phyloP scores from a whole-genome alignment of 2,888 invertebrate species.

The Amphipoea lucens region DNA sequence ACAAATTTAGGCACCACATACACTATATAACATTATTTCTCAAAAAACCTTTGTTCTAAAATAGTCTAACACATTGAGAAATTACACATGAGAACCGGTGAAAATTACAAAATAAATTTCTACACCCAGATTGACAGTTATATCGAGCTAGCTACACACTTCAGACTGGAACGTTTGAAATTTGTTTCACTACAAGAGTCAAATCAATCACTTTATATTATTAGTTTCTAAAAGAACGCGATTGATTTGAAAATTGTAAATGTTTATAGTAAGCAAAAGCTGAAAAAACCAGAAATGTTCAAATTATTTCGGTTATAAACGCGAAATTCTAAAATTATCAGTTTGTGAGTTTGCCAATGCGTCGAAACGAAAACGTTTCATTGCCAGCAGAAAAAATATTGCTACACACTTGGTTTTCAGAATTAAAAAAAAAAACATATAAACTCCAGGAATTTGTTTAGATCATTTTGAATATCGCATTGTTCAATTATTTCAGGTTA shows the following conservation, averaged over 20 bases:
- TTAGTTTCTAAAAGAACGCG: slow-evolving; percentile 62
- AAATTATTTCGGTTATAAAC: slow-evolving; percentile 85
- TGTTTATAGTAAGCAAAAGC: slow-evolving; percentile 67
- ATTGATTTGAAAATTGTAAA: slow-evolving; percentile 76
- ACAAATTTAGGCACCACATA: slow-evolving; percentile 88
- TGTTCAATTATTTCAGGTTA: background rate
- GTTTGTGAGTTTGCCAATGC: slow-evolving; percentile 80
- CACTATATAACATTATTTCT: slow-evolving; percentile 89
- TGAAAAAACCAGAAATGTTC: slow-evolving; percentile 73
- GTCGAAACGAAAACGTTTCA: slow-evolving; percentile 73
- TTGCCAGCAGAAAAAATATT: slow-evolving; percentile 70
- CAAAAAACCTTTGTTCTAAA: slow-evolving; percentile 82
- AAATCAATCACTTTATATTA: slow-evolving; percentile 84
- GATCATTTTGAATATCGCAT: background rate
- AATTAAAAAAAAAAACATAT: background rate
- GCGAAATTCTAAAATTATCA: slow-evolving; percentile 80
- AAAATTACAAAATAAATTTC: slow-evolving; percentile 90
- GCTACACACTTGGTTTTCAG: background rate
- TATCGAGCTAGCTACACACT: slow-evolving; percentile 90
- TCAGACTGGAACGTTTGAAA: slow-evolving; percentile 90
- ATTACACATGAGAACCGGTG: slow-evolving; percentile 89
- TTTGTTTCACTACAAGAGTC: slow-evolving; percentile 89
- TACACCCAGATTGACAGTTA: slow-evolving; percentile 90
- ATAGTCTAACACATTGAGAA: slow-evolving; percentile 87
- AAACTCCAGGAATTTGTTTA: background rate